Evolutionary conservation across 1,140 invertebrate species (phyloP).

Genomic region (Drosophila neocordata): DNA sequence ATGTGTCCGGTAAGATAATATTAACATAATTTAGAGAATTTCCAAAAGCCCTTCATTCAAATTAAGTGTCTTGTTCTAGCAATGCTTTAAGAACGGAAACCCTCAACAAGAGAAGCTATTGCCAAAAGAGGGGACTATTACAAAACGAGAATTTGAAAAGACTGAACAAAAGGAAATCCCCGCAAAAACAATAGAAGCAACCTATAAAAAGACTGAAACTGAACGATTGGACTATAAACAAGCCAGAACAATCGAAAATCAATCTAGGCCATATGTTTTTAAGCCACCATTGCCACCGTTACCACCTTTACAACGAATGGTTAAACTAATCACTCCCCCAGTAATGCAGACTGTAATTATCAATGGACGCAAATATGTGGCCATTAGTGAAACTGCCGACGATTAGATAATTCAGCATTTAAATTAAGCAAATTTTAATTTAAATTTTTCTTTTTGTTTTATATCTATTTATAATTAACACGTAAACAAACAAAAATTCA

Average conservation of each 20-base stretch:
- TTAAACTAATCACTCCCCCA: conserved; percentile 12
- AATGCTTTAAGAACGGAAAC: conserved; percentile 16
- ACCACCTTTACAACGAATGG: background rate
- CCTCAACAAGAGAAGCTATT: background rate
- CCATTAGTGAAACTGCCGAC: conserved; percentile 46
- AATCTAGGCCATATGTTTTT: background rate
- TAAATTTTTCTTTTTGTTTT: background rate
- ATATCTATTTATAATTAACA: background rate
- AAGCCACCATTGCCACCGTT: background rate
- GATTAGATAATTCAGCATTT: background rate
- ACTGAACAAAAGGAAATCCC: background rate
- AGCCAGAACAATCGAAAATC: background rate
- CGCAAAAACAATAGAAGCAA: background rate
- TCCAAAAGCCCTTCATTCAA: background rate
- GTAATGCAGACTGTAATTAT: conserved; percentile 48
- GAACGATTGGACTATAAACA: no score
- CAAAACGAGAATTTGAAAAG: background rate
- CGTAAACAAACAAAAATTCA: background rate
- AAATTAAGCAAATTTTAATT: background rate
- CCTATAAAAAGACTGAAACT: background rate
- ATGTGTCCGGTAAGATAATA: conserved; percentile 49
- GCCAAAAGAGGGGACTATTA: background rate
- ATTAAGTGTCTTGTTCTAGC: background rate
- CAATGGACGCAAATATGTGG: conserved; percentile 54
- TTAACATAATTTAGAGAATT: background rate